These are phyloP conservation scores for Macrotus californicus DNA, from an alignment of 2,113 vertebrate genomes.

Conservation along the genomic window DNA sequence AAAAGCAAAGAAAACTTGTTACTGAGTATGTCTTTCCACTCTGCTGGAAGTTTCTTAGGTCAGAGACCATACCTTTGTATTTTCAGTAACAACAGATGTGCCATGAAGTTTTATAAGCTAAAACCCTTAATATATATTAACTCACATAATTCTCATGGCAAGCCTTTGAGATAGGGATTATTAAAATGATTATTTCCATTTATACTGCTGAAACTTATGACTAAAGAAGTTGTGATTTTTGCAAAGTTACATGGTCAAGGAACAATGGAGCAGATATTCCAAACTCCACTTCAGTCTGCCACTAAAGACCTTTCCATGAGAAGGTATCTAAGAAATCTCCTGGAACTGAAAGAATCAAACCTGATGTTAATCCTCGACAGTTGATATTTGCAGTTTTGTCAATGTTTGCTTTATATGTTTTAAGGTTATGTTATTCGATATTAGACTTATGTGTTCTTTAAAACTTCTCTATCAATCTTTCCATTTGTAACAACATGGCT, in stretches of 20 bases:
- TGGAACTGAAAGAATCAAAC: neutral
- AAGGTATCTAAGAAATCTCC: neutral
- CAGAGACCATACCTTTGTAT: neutral
- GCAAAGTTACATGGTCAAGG: neutral
- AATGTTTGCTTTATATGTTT: neutral
- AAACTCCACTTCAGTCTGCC: neutral
- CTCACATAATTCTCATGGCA: neutral
- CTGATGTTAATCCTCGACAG: neutral
- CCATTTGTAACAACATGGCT: too few relatives aligned
- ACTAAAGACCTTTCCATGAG: neutral
- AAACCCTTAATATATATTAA: conserved; percentile 4
- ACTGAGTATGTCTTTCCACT: neutral
- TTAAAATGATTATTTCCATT: conserved; percentile 26
- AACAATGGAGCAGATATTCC: neutral
- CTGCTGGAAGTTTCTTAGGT: neutral
- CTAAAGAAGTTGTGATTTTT: neutral
- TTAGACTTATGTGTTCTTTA: neutral
- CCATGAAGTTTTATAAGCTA: neutral
- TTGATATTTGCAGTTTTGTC: neutral
- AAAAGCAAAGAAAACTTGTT: neutral
- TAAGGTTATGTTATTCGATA: neutral
- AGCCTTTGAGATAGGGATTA: neutral
- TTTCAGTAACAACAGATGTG: neutral
- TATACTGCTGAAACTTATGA: neutral
- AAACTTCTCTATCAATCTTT: neutral